Percentiles rank a stretch among this genome's conserved stretches.
phyloP scores from a whole-genome alignment of 2,888 invertebrate genomes.

The Ophion slaviceki region DNA sequence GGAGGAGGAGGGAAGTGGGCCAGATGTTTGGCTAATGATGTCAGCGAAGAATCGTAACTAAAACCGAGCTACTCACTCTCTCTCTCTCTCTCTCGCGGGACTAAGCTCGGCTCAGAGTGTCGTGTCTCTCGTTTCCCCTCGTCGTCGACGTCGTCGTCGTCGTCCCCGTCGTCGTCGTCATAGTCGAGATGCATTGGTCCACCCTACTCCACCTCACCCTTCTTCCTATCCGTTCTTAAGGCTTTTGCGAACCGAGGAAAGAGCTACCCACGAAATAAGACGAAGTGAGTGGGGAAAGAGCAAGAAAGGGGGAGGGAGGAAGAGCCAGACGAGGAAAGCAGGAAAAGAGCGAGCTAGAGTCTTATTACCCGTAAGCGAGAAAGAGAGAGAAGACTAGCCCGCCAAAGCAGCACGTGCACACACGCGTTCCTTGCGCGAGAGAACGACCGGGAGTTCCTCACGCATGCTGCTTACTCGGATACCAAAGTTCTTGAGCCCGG shows the following conservation, averaged over 20 bases:
- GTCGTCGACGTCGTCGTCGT: conserved; percentile 30
- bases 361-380: conserved; percentile 78
- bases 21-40: conserved; percentile 84
- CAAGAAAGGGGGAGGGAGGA: conserved; percentile 39
- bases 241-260: conserved; percentile 60
- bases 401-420: conserved; percentile 74
- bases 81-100: conserved; percentile 62
- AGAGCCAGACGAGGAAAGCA: conserved; percentile 30
- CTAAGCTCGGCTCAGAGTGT: conserved; percentile 65
- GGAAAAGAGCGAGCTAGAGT: conserved; percentile 69
- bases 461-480: conserved; percentile 58
- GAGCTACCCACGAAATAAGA: conserved; percentile 51
- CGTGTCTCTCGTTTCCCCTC: conserved; percentile 47
- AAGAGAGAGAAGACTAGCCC: conserved; percentile 49
- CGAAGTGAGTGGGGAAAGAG: conserved; percentile 28
- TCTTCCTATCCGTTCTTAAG: conserved; percentile 41
- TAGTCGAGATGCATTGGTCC: conserved; percentile 62
- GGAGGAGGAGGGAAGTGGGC: conserved; percentile 72
- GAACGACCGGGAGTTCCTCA: conserved; percentile 56
- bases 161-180: conserved; percentile 54
- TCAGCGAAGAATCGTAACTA: conserved; percentile 83
- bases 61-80: conserved; percentile 75
- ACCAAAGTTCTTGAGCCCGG: conserved; percentile 57
- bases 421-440: conserved; percentile 25
- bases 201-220: conserved; percentile 51